Conservation (phyloP, 2,888 invertebrate species). For the Athalia circularis region DNA sequence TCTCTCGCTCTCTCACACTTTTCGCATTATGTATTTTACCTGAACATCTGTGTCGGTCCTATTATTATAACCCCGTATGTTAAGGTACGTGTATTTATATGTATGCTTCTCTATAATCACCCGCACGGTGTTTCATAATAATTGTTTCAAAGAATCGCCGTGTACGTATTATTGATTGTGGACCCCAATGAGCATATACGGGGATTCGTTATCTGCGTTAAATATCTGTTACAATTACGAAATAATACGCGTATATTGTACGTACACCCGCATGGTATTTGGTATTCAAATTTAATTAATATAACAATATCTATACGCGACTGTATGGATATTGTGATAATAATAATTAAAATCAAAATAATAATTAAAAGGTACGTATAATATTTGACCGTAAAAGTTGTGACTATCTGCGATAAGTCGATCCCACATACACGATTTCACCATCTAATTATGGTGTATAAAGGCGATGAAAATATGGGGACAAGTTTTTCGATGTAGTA, state of each 20-base stretch:
- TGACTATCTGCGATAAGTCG: too few relatives aligned
- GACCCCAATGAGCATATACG: background rate
- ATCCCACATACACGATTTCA: too few relatives aligned
- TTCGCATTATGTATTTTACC: background rate
- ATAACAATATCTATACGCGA: too few relatives aligned
- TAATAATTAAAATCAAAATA: too few relatives aligned
- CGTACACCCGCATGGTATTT: background rate
- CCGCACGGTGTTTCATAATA: background rate
- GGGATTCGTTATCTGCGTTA: conserved; percentile 5
- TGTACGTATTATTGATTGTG: background rate
- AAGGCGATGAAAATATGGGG: too few relatives aligned
- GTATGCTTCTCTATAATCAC: background rate
- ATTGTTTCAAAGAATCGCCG: background rate
- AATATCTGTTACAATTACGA: background rate
- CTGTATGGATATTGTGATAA: too few relatives aligned
- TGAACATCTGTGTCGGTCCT: background rate
- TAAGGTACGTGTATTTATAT: conserved; percentile 3
- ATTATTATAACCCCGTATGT: background rate
- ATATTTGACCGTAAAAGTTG: too few relatives aligned
- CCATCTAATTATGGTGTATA: too few relatives aligned
- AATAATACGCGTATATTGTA: background rate
- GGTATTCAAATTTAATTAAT: conserved; percentile 16
- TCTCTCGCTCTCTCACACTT: background rate
- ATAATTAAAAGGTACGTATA: too few relatives aligned
- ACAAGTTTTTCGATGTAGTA: background rate